These are phyloP conservation scores for Harpegnathos saltator DNA, from an alignment of 1,140 invertebrate species.

Conservation along the genomic window DNA sequence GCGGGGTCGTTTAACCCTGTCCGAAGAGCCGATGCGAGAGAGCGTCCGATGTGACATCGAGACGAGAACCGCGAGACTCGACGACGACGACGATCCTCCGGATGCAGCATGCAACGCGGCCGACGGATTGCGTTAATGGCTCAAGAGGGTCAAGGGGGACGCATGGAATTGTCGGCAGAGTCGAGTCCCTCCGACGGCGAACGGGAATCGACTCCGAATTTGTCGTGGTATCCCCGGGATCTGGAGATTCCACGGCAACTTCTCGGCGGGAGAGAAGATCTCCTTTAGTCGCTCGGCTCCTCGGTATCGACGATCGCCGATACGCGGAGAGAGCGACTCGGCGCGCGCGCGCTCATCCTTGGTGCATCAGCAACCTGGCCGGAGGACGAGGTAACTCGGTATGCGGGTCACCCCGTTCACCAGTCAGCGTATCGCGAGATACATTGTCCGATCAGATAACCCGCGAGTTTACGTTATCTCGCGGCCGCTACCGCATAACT, in stretches of 20 bases:
- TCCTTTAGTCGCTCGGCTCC: neutral
- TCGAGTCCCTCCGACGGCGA: neutral
- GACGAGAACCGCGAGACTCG: neutral
- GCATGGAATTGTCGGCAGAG: too few relatives aligned
- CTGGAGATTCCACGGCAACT: neutral
- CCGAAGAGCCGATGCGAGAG: neutral
- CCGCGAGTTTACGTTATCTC: slow-evolving; percentile 73
- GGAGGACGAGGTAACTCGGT: slow-evolving; percentile 62
- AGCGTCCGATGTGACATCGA: neutral
- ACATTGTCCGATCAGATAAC: slow-evolving; percentile 72
- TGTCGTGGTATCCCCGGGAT: neutral
- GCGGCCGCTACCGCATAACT: slow-evolving; percentile 72
- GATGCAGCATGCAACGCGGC: neutral
- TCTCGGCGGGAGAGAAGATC: neutral
- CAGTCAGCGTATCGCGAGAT: slow-evolving; percentile 67
- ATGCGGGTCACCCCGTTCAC: slow-evolving; percentile 73
- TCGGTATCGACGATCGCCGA: slow-evolving; percentile 17
- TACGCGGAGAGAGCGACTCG: neutral
- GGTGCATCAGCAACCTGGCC: neutral
- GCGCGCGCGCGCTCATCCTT: slow-evolving; percentile 22
- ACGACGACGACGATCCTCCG: neutral
- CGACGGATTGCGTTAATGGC: neutral
- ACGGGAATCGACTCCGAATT: neutral
- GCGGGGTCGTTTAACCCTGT: slow-evolving; percentile 7
- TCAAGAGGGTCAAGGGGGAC: neutral